Conservation (phyloP, 1,140 invertebrate genomes). For the Hermetia illucens region DNA sequence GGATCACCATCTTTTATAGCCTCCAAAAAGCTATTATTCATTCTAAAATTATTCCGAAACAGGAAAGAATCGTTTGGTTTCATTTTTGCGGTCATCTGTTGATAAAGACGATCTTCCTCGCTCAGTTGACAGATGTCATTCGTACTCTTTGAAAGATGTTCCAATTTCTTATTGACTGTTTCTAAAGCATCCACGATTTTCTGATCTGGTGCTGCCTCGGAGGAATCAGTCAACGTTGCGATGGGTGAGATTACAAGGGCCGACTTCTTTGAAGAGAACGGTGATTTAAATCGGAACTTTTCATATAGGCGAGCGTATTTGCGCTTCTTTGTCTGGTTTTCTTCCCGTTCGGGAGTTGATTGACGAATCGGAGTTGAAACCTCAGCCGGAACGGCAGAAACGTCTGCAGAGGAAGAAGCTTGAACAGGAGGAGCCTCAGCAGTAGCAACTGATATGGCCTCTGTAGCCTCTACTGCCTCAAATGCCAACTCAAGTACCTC, state of each 20-base stretch:
- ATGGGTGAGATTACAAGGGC: too few species aligned
- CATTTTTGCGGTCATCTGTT: conserved; percentile 1
- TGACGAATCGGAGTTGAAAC: too few species aligned
- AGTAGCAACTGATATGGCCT: too few species aligned
- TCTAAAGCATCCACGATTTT: conserved; percentile 20
- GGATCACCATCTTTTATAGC: neutral
- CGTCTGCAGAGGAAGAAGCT: too few species aligned
- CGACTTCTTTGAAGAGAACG: too few species aligned
- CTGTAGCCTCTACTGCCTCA: too few species aligned
- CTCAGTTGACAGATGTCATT: neutral
- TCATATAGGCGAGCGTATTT: conserved; percentile 26
- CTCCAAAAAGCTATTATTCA: neutral
- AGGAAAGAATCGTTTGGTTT: conserved; percentile 7
- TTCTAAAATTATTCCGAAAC: conserved; percentile 1
- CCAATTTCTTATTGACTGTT: conserved; percentile 17
- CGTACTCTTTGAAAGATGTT: conserved; percentile 10
- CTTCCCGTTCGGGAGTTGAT: conserved; percentile 11
- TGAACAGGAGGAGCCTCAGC: too few species aligned
- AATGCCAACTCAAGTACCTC: too few species aligned
- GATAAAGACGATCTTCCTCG: conserved; percentile 2
- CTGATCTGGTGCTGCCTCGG: too few species aligned
- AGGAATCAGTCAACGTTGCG: too few species aligned
- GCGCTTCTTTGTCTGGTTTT: conserved; percentile 19
- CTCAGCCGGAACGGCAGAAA: too few species aligned
- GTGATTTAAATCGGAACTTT: conserved; percentile 19